Base-by-base conservation (phyloP, 2,113 vertebrate genomes). In the Microcebus tavaratra region DNA sequence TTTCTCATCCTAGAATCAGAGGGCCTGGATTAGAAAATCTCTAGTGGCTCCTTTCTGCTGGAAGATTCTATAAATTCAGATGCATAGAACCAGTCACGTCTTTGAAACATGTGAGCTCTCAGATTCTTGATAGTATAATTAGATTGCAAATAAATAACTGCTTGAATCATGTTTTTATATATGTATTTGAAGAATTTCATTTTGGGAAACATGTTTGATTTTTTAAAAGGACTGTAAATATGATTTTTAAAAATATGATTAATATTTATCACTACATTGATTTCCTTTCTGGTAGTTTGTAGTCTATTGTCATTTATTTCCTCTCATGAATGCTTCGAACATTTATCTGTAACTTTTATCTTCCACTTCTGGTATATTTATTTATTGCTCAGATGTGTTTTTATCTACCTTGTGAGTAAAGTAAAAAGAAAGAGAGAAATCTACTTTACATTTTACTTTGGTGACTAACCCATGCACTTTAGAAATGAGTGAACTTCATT, bases 201-300 rank as follows among this genome's bases (percentile, higher is more conserved):
- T 61, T 94, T 88, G 81, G 11, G 55, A 53, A 89, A 79, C 0
- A 73, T 67, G 36, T 88, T 95, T 95, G 20, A 65, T 67, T 90
- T 83, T 92, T 95, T 91, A 31, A 91, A 96, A 95, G 34, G 88
- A 72, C 17, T 89, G 0, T 59, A 89, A 88, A 81, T 93, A 93
- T 76, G 63, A 82, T n/a, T 83, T 96, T 96, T 31, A 82, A 31
- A 73, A 81, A 39, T n/a, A 39, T 93, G 82, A 86, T 88, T 59
- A 96, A 48, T 91, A 61, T 95, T 94, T 96, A 94, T 91, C 81
- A 88, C 67, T 94, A 50, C 73, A 97, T 95, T 88, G 73, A 88
- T 87, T 96, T 91, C 12, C 57, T 94, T 94, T 89, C 81, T 95
- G 36, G 17, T 87, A 89, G 94, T 95, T 96, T 94, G 3, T n/a